phyloP scores from a whole-genome alignment of 1,140 invertebrate genomes.

The Euura saliciscinereae region DNA sequence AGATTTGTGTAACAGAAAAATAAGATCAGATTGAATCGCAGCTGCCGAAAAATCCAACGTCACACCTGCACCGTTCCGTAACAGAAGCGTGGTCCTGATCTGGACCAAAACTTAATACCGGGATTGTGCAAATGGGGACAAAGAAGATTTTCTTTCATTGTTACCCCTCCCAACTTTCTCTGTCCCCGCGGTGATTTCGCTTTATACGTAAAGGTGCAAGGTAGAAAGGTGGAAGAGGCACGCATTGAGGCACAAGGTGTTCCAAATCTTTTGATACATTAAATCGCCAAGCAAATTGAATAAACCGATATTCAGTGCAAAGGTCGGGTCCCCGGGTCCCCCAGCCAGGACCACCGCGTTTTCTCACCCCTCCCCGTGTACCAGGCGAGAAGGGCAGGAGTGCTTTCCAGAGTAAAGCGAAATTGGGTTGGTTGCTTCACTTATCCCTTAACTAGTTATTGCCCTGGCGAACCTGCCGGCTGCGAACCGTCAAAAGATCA shows the following conservation, averaged over 20 bases:
- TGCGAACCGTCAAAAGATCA: slow-evolving; percentile 1
- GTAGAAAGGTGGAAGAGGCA: background rate
- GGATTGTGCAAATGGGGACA: background rate
- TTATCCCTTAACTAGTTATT: background rate
- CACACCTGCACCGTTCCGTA: background rate
- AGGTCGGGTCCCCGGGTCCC: background rate
- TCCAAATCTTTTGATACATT: slow-evolving; percentile 6
- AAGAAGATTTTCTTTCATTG: background rate
- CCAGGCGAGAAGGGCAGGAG: background rate
- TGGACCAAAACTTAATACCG: background rate
- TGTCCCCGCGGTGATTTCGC: background rate
- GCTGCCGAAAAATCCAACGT: background rate
- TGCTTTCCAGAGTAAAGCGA: background rate
- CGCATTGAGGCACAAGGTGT: background rate
- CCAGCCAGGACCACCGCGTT: background rate
- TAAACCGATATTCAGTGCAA: slow-evolving; percentile 5
- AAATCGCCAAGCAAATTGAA: slow-evolving; percentile 5
- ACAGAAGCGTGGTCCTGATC: background rate
- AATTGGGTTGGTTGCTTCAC: background rate
- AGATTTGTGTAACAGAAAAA: background rate
- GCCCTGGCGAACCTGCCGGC: background rate
- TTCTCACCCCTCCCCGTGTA: background rate
- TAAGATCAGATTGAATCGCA: background rate
- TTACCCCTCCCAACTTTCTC: background rate
- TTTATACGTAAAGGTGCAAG: slow-evolving; percentile 5